Evolutionary conservation across 2,797 vertebrate species (phyloP).

Genomic region (Characodon lateralis): DNA sequence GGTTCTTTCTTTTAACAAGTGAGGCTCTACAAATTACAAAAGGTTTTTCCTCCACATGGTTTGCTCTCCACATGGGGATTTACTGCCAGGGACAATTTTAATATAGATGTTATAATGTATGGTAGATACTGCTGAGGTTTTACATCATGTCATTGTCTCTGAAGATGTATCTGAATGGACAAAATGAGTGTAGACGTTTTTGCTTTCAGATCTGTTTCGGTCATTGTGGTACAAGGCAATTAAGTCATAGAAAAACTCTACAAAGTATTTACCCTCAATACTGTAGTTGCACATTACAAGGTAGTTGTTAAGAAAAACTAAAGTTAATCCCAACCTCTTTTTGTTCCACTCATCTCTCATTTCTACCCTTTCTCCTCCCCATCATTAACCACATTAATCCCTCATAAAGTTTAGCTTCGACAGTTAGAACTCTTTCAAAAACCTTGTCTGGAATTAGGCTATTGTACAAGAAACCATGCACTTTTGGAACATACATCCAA

Average conservation of each 20-base stretch:
- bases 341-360: neutral
- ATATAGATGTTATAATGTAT: neutral
- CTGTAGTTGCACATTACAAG: neutral
- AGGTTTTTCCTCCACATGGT: neutral
- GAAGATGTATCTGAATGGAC: neutral
- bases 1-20: neutral
- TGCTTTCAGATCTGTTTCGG: neutral
- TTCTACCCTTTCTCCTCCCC: neutral
- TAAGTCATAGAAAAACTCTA: neutral
- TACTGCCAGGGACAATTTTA: slow-evolving; percentile 3
- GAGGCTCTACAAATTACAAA: neutral
- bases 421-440: neutral
- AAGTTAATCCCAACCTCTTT: neutral
- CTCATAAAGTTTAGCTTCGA: neutral
- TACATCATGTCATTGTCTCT: neutral
- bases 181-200: neutral
- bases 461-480: neutral
- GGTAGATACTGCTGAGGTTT: neutral
- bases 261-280: too few relatives aligned
- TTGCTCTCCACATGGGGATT: neutral
- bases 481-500: too few relatives aligned
- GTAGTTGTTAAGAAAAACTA: neutral
- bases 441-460: neutral
- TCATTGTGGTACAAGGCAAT: neutral
- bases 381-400: neutral